Conservation (phyloP, 2,888 invertebrate genomes). For the Volucella bombylans region DNA sequence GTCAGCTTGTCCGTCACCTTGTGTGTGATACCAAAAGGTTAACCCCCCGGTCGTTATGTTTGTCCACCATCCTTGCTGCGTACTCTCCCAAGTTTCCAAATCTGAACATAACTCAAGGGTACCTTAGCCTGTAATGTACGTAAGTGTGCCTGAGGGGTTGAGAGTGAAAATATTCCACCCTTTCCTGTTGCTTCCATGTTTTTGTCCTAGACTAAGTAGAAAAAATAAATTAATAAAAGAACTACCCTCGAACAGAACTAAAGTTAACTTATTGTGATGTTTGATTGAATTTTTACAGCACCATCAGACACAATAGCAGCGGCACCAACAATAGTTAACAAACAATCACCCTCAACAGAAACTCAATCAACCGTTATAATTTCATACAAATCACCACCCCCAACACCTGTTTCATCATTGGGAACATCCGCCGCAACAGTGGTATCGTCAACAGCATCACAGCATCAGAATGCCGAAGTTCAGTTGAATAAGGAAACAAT, state of each 20-base stretch:
- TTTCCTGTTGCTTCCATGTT: not conserved
- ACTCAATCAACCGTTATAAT: conserved; percentile 83
- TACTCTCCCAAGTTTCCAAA: too few species aligned
- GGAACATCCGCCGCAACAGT: conserved; percentile 64
- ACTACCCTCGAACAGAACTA: conserved; percentile 3
- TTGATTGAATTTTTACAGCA: conserved; percentile 74
- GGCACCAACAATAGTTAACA: conserved; percentile 69
- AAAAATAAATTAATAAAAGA: too few species aligned
- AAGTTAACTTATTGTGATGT: conserved; percentile 61
- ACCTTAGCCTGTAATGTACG: too few species aligned
- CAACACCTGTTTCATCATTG: conserved; percentile 78
- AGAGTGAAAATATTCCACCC: not conserved
- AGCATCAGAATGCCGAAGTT: conserved; percentile 61
- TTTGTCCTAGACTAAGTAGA: not conserved
- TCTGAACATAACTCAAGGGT: too few species aligned
- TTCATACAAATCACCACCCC: conserved; percentile 82
- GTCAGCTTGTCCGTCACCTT: too few species aligned
- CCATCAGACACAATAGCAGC: conserved; percentile 76
- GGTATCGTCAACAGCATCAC: conserved; percentile 46
- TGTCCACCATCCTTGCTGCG: too few species aligned
- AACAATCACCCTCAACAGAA: conserved; percentile 78
- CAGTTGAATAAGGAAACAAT: conserved; percentile 37
- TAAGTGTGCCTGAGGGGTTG: too few species aligned
- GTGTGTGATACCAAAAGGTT: too few species aligned
- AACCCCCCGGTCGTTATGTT: too few species aligned